phyloP scores from a whole-genome alignment of 2,888 invertebrate species.

The Tinea semifulvella region DNA sequence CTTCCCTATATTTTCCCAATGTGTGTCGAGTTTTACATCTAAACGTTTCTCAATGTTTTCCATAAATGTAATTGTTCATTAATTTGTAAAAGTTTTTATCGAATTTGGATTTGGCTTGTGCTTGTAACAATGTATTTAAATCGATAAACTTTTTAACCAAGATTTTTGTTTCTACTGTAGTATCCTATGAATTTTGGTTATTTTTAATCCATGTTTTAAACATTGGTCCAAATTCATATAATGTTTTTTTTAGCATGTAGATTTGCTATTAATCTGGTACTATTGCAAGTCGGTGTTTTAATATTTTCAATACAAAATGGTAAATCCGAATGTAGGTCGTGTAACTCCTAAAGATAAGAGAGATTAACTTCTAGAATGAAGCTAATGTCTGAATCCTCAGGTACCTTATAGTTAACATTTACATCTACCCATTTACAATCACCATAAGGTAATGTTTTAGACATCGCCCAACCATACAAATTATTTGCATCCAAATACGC shows the following conservation, averaged over 20 bases:
- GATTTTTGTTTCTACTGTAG: conserved; percentile 32
- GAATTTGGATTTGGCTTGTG: conserved; percentile 27
- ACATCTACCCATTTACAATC: too few relatives aligned
- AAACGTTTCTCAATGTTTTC: conserved; percentile 30
- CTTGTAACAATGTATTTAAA: conserved; percentile 32
- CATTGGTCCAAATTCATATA: conserved; percentile 26
- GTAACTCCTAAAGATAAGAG: conserved; percentile 23
- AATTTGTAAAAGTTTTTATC: conserved; percentile 38
- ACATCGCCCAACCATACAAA: conserved; percentile 32
- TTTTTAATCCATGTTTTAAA: conserved; percentile 23
- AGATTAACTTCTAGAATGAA: conserved; percentile 29
- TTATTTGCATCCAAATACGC: conserved; percentile 32
- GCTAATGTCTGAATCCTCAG: conserved; percentile 17
- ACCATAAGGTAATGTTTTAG: too few relatives aligned
- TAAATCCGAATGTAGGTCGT: conserved; percentile 22
- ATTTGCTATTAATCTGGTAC: conserved; percentile 23
- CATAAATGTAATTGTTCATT: conserved; percentile 36
- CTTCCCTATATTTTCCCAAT: conserved; percentile 27
- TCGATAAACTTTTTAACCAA: conserved; percentile 36
- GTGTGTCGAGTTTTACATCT: conserved; percentile 28
- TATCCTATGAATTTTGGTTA: conserved; percentile 28
- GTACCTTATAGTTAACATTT: conserved; percentile 21
- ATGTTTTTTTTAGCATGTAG: conserved; percentile 24
- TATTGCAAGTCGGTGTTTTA: conserved; percentile 10
- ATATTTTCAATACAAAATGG: conserved; percentile 14